phyloP scores from a whole-genome alignment of 1,140 invertebrate genomes.

The Marisa cornuarietis region DNA sequence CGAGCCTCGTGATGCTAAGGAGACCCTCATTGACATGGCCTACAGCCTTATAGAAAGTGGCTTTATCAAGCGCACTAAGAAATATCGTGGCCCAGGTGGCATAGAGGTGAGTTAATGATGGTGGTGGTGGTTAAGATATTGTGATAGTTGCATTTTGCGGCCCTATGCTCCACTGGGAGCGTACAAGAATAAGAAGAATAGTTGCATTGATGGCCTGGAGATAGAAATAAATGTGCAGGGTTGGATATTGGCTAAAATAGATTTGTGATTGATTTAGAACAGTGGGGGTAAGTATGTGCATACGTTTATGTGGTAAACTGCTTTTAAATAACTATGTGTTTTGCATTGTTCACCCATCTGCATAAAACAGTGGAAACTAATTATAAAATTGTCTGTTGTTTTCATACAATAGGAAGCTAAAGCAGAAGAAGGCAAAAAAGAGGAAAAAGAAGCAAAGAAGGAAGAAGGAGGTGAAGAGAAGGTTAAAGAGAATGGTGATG shows the following conservation, averaged over 20 bases:
- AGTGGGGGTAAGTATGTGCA: neutral
- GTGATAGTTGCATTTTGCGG: neutral
- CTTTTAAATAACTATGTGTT: neutral
- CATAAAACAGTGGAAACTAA: too few relatives aligned
- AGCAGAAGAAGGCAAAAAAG: constrained; percentile 37
- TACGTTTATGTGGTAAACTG: neutral
- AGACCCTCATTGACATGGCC: constrained; percentile 68
- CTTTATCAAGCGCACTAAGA: constrained; percentile 66
- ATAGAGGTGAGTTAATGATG: neutral
- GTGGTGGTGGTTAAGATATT: neutral
- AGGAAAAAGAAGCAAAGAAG: constrained; percentile 34
- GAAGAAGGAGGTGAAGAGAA: constrained; percentile 28
- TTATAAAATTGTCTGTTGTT: neutral
- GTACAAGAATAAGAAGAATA: too few relatives aligned
- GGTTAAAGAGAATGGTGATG: constrained; percentile 34
- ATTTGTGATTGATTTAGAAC: neutral
- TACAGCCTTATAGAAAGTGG: constrained; percentile 68
- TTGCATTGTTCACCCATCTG: neutral
- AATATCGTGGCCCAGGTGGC: constrained; percentile 56
- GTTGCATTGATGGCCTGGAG: neutral
- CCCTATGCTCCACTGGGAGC: too few relatives aligned
- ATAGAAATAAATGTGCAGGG: neutral
- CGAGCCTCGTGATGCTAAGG: constrained; percentile 59
- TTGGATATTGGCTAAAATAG: neutral
- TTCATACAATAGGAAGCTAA: constrained; percentile 28